These are phyloP conservation scores for Drosophila nr. perissopoda DNA, from an alignment of 2,888 invertebrate genomes.

Conservation along the genomic window DNA sequence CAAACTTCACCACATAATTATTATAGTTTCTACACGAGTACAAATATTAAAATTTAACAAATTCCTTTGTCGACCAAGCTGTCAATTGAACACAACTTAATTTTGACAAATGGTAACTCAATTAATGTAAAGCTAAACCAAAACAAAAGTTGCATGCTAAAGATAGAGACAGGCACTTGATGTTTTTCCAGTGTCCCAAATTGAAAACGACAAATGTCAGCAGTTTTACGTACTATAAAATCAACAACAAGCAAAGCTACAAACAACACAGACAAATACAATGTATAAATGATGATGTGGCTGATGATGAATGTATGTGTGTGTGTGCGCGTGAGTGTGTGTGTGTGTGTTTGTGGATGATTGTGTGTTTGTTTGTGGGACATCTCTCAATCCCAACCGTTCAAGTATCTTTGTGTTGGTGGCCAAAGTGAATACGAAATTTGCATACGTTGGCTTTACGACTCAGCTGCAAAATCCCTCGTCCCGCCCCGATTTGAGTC, in stretches of 20 bases:
- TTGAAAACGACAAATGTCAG: conserved; percentile 77
- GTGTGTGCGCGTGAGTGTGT: conserved; percentile 24
- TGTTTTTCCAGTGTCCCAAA: conserved; percentile 50
- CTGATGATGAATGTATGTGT: conserved; percentile 72
- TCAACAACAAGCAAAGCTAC: conserved; percentile 17
- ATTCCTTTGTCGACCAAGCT: conserved; percentile 42
- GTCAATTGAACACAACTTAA: conserved; percentile 59
- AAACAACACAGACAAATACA: conserved; percentile 68
- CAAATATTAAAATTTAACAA: conserved; percentile 1
- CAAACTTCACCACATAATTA: not conserved
- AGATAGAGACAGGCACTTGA: conserved; percentile 10
- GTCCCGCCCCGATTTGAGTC: conserved; percentile 24
- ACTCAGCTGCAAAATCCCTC: conserved; percentile 48
- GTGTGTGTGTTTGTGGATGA: conserved; percentile 20
- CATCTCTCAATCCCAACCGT: conserved; percentile 35
- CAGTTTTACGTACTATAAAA: conserved; percentile 68
- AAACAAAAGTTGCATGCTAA: not conserved
- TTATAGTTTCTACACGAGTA: not conserved
- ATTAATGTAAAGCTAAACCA: conserved; percentile 50
- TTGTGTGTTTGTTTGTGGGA: conserved; percentile 15
- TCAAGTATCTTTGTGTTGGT: conserved; percentile 55
- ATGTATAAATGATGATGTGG: conserved; percentile 78
- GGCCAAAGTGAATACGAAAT: conserved; percentile 76
- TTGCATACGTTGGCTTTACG: conserved; percentile 78
- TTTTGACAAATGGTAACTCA: conserved; percentile 66